Evolutionary conservation across 1,140 invertebrate genomes (phyloP).

Genomic region (Diachasmimorpha longicaudata): DNA sequence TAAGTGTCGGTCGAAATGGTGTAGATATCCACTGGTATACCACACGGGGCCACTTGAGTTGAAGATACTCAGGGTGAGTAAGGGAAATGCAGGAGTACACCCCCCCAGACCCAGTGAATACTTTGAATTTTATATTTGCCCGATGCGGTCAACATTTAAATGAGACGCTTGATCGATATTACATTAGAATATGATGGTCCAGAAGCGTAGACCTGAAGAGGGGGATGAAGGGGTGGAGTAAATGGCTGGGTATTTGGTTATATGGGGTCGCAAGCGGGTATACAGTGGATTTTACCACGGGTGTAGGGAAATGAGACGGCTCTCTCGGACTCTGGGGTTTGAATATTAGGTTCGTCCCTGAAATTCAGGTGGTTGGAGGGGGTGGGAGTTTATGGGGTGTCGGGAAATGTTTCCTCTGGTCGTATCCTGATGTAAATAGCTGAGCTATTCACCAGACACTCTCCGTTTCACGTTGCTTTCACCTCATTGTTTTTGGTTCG

Average conservation of each 20-base stretch:
- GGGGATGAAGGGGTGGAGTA: slow-evolving; percentile 16
- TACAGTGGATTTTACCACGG: neutral
- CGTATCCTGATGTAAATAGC: neutral
- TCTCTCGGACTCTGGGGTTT: slow-evolving; percentile 15
- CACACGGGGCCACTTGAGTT: neutral
- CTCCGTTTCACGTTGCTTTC: neutral
- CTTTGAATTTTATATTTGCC: slow-evolving; percentile 51
- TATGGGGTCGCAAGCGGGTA: slow-evolving; percentile 23
- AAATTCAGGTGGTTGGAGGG: neutral
- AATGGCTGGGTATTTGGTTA: slow-evolving; percentile 19
- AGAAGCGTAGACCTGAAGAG: slow-evolving; percentile 14
- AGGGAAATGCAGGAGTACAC: slow-evolving; percentile 49
- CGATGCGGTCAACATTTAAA: slow-evolving; percentile 53
- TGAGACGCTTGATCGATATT: slow-evolving; percentile 47
- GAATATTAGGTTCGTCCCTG: slow-evolving; percentile 31
- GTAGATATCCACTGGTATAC: neutral
- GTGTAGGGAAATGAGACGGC: slow-evolving; percentile 38
- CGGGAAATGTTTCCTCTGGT: neutral
- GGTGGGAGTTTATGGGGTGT: neutral
- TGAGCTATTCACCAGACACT: neutral
- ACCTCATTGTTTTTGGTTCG: neutral
- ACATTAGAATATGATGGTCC: slow-evolving; percentile 25
- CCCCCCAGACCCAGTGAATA: slow-evolving; percentile 37
- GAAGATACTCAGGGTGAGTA: slow-evolving; percentile 27
- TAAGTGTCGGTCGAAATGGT: neutral